Percentiles rank a stretch among this genome's conserved stretches.
These are phyloP conservation scores for Aphelenchoides fujianensis DNA, from an alignment of 1,140 invertebrate species.

Conservation along the genomic window DNA sequence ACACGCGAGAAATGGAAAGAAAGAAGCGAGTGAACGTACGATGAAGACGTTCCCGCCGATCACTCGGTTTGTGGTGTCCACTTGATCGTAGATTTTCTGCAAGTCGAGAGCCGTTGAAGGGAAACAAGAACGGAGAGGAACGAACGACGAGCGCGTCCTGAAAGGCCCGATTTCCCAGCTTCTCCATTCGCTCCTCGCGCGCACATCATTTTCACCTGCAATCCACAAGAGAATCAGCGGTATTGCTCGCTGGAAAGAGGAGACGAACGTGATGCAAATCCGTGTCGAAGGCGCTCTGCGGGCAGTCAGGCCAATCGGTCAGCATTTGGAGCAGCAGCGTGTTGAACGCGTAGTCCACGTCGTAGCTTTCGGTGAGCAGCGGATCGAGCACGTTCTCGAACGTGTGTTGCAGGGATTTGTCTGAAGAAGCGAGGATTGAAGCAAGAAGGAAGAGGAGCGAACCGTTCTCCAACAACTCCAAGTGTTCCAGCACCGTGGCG, in stretches of 20 bases:
- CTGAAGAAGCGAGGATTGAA: no score
- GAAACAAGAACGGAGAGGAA: background rate
- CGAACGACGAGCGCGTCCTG: conserved; percentile 35
- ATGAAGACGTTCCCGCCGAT: background rate
- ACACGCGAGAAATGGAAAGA: background rate
- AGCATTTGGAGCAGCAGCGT: conserved; percentile 59
- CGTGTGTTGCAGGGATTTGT: conserved; percentile 21
- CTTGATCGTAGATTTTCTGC: conserved; percentile 1
- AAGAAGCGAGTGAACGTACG: background rate
- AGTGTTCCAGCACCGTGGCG: conserved; percentile 55
- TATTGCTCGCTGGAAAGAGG: no score
- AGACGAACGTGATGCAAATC: conserved; percentile 53
- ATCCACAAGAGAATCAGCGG: no score
- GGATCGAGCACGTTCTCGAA: conserved; percentile 57
- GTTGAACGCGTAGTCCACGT: conserved; percentile 58
- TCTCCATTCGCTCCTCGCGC: conserved; percentile 52
- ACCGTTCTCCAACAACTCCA: conserved; percentile 54
- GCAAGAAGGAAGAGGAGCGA: no score
- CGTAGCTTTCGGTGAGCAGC: conserved; percentile 56
- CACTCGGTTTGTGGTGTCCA: background rate
- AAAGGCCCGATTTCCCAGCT: conserved; percentile 38
- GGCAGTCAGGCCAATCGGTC: conserved; percentile 60
- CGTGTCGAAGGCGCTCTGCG: conserved; percentile 38
- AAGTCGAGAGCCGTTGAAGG: background rate
- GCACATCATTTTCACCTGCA: conserved; percentile 36